These are phyloP conservation scores for Gambusia holbrooki DNA, from an alignment of 2,113 vertebrate species.

Conservation along the genomic window DNA sequence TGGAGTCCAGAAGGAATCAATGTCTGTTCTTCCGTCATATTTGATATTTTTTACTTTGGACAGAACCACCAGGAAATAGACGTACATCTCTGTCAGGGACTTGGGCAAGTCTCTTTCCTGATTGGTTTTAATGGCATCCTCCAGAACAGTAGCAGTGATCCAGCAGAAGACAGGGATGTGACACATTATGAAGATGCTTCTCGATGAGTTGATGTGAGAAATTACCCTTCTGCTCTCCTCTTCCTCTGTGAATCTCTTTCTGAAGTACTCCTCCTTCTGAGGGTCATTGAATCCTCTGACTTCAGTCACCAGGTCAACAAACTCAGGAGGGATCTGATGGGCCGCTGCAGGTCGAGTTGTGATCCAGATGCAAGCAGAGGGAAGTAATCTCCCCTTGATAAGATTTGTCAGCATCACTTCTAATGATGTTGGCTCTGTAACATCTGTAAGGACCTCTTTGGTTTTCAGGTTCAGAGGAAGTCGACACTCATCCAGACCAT, in stretches of 20 bases:
- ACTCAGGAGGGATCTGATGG: conserved; percentile 10
- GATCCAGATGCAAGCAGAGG: accelerated
- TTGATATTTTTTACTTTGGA: background rate
- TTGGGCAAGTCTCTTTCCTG: background rate
- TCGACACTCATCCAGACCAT: conserved; percentile 1
- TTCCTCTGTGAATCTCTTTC: background rate
- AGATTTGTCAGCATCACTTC: conserved; percentile 18
- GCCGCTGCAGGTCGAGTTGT: conserved; percentile 30
- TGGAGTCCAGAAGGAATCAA: background rate
- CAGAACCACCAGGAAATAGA: background rate
- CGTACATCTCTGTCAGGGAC: conserved; percentile 17
- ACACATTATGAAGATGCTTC: conserved; percentile 57
- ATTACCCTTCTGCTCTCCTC: background rate
- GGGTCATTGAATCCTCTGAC: conserved; percentile 25
- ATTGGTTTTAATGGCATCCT: conserved; percentile 1
- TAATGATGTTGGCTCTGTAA: conserved; percentile 10
- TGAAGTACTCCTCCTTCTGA: conserved; percentile 47
- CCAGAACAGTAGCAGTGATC: conserved; percentile 28
- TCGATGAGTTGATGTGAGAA: conserved; percentile 11
- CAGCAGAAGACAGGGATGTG: conserved; percentile 64
- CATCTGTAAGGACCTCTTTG: conserved; percentile 10
- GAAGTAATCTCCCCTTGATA: background rate
- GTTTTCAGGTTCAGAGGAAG: background rate
- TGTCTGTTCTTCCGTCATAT: background rate
- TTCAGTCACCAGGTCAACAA: conserved; percentile 24